Base-by-base conservation (phyloP, 2,888 invertebrate genomes). In the Chrysolina haemoptera region DNA sequence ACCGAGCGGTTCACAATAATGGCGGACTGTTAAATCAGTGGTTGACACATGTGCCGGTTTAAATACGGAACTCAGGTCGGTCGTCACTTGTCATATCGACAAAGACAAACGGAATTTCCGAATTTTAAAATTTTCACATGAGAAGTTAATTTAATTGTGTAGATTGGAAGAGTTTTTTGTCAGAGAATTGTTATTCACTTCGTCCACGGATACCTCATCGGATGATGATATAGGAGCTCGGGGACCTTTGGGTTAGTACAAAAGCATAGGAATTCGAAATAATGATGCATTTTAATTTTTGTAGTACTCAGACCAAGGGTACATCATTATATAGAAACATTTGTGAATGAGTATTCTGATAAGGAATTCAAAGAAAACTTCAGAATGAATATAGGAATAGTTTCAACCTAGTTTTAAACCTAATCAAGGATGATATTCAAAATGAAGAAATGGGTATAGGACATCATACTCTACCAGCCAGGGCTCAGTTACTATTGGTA, bases 311-410 rank as follows among this genome's bases (percentile, higher is more conserved):
- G 27, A 27, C 27, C 27, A 27, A 27, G 27, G 27, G 5, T 65
- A 65, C 41, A 16, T 22, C 4, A 46, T 20, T 65, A 22, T 65
- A 65, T 46, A 20, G 65, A 65, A n/a, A 22, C 16, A 41, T 6
- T 65, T 11, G 46, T 18, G 14, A 18, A 65, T 65, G 16, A 20
- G 5, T 59, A 59, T 59, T 20, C 59, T 6, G 59, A 59, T 20
- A 2, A 20, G 59, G 59, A 59, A 65, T 65, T 65, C 46, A 65
- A 46, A 43, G 46, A 65, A 16, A 65, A 65, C 20, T 65, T 65
- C 20, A 12, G 65, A 65, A 20, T 65, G 20, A 46, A 65, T 65
- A 41, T 65, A 41, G 65, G 16, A 46, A 20, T 9, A 65, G 46
- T 65, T 65, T 65, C 65, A 65, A 65, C 46, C 22, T 9, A 22